These are phyloP conservation scores for Upupa epops DNA, from an alignment of 2,113 vertebrate species.

Conservation along the genomic window DNA sequence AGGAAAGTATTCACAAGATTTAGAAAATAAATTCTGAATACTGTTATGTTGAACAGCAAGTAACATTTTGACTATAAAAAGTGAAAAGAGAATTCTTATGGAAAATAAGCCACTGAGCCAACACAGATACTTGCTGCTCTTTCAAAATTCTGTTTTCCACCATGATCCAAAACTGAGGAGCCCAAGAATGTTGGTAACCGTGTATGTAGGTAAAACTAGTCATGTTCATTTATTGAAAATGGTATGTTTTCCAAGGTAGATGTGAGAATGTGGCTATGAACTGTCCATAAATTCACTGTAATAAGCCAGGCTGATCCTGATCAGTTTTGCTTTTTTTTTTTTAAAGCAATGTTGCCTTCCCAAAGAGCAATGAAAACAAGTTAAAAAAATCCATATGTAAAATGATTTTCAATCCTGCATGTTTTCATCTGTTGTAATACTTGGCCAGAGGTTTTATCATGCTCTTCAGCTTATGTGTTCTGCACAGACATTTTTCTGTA, in stretches of 20 bases:
- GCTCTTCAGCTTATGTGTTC: background rate
- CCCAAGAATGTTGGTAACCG: background rate
- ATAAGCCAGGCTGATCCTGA: background rate
- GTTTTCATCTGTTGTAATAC: background rate
- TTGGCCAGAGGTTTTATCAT: background rate
- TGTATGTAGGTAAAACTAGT: background rate
- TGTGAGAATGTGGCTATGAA: background rate
- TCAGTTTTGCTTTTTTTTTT: background rate
- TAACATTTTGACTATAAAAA: conserved; percentile 17
- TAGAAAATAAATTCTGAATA: background rate
- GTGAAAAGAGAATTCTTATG: background rate
- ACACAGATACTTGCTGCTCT: background rate
- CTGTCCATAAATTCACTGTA: background rate
- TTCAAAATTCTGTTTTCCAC: background rate
- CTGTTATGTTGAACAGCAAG: background rate
- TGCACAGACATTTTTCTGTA: background rate
- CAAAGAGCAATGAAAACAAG: background rate
- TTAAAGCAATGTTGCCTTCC: background rate
- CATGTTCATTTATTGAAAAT: background rate
- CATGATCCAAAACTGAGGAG: background rate
- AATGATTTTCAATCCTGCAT: background rate
- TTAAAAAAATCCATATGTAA: background rate
- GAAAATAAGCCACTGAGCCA: background rate
- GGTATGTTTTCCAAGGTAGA: background rate
- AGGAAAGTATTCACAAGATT: background rate